These are phyloP conservation scores for Melanotaenia maccullochi DNA, from an alignment of 2,797 vertebrate genomes.

Conservation along the genomic window DNA sequence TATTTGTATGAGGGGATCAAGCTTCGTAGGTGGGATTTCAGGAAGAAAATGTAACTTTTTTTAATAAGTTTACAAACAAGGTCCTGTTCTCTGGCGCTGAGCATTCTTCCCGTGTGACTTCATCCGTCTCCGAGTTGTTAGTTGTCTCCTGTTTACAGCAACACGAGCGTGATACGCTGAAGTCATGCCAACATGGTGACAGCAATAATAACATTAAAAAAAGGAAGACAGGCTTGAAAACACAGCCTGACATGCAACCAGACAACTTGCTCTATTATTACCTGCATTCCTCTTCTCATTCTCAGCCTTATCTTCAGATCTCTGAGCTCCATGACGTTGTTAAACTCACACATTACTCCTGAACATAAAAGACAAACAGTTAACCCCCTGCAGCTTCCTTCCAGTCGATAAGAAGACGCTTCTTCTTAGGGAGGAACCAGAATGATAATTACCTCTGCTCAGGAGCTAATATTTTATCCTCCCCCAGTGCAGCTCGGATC, in stretches of 20 bases:
- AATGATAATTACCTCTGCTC: constrained; percentile 12
- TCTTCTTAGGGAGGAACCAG: background rate
- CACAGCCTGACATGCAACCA: constrained; percentile 34
- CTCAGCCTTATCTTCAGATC: background rate
- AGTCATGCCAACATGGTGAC: background rate
- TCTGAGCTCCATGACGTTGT: background rate
- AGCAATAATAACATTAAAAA: background rate
- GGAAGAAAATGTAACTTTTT: background rate
- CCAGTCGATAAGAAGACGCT: constrained; percentile 21
- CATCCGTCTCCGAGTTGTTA: background rate
- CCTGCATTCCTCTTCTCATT: constrained; percentile 48
- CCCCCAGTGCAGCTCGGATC: background rate
- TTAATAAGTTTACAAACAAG: background rate
- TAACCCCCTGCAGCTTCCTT: background rate
- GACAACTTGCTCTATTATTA: constrained; percentile 6
- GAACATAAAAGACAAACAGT: background rate
- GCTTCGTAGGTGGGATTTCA: too few species aligned
- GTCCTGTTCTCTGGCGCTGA: constrained; percentile 2
- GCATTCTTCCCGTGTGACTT: constrained; percentile 1
- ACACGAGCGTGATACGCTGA: background rate
- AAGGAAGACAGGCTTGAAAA: background rate
- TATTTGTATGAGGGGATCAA: too few species aligned
- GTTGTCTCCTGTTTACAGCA: constrained; percentile 16
- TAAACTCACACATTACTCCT: background rate
- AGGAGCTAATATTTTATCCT: background rate